A percentile compares a stretch with the other conserved stretches of the same genome.
Conservation (phyloP, 2,888 invertebrate genomes). For the Latrodectus elegans region DNA sequence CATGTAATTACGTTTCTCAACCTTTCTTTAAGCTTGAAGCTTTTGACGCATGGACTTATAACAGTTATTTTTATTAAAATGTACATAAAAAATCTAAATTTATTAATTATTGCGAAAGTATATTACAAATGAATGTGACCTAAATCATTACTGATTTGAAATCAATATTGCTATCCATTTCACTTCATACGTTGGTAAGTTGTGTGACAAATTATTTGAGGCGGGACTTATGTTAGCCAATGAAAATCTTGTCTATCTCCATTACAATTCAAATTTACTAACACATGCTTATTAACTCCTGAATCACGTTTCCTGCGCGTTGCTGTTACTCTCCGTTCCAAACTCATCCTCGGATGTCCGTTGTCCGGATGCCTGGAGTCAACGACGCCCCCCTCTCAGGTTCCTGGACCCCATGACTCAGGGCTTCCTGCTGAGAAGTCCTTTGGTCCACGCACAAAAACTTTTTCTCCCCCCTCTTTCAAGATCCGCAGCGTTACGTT, state of each 20-base stretch:
- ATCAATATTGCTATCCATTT: too few relatives aligned
- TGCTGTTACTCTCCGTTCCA: slow-evolving; percentile 2
- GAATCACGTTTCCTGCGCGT: slow-evolving; percentile 46
- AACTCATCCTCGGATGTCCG: slow-evolving; percentile 28
- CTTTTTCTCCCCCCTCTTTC: slow-evolving; percentile 35
- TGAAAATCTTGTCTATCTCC: neutral
- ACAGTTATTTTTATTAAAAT: too few relatives aligned
- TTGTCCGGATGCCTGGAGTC: slow-evolving; percentile 60
- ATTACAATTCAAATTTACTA: slow-evolving; percentile 32
- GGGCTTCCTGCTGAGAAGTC: slow-evolving; percentile 34
- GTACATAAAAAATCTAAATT: too few relatives aligned
- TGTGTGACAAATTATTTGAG: too few relatives aligned
- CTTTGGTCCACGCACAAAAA: slow-evolving; percentile 35
- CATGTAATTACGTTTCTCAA: too few relatives aligned
- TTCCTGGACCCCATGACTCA: neutral
- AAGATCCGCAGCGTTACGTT: slow-evolving; percentile 38
- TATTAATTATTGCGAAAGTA: too few relatives aligned
- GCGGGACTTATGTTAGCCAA: neutral
- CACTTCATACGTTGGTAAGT: too few relatives aligned
- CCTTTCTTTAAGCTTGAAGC: too few relatives aligned
- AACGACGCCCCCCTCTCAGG: slow-evolving; percentile 31
- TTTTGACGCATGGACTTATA: too few relatives aligned
- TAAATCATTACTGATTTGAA: too few relatives aligned
- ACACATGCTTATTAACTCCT: slow-evolving; percentile 35
- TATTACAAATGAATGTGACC: too few relatives aligned